Percentiles rank a stretch among this genome's conserved stretches.
These are phyloP conservation scores for Clamator glandarius DNA, from an alignment of 2,797 vertebrate genomes.

Conservation along the genomic window DNA sequence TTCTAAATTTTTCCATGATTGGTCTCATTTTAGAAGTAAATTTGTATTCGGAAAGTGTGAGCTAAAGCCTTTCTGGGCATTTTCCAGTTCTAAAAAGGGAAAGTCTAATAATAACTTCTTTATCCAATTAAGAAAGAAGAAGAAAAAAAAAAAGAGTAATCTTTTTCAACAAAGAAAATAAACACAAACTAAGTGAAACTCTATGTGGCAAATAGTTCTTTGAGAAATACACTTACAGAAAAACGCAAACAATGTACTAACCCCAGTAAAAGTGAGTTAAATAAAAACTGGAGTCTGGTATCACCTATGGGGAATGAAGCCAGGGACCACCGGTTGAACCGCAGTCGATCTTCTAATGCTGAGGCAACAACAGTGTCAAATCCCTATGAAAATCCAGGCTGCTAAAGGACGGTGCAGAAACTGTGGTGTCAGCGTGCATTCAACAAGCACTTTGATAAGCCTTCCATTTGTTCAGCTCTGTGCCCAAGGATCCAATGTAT, in stretches of 20 bases:
- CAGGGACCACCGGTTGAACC: not conserved
- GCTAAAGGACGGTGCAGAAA: not conserved
- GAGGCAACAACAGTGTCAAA: not conserved
- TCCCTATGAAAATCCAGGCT: not conserved
- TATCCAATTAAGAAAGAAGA: not conserved
- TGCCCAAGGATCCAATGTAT: not conserved
- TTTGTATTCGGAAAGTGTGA: conserved; percentile 33
- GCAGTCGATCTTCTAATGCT: not conserved
- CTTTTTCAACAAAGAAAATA: not conserved
- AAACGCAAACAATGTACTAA: not conserved
- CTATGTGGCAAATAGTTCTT: not conserved
- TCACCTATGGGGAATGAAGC: not conserved
- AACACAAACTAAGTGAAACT: not conserved
- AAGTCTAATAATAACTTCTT: conserved; percentile 38
- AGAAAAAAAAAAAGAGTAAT: not conserved
- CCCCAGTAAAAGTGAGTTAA: not conserved
- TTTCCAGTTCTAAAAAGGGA: conserved; percentile 41
- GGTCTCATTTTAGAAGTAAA: conserved; percentile 9
- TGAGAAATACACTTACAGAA: not conserved
- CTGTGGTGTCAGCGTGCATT: not conserved
- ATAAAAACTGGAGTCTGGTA: not conserved
- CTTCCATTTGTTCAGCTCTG: not conserved
- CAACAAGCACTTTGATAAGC: not conserved
- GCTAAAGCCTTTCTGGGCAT: not conserved
- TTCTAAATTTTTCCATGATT: conserved; percentile 35